Base-by-base conservation (phyloP, 2,888 invertebrate genomes). In the Stenchaetothrips biformis region DNA sequence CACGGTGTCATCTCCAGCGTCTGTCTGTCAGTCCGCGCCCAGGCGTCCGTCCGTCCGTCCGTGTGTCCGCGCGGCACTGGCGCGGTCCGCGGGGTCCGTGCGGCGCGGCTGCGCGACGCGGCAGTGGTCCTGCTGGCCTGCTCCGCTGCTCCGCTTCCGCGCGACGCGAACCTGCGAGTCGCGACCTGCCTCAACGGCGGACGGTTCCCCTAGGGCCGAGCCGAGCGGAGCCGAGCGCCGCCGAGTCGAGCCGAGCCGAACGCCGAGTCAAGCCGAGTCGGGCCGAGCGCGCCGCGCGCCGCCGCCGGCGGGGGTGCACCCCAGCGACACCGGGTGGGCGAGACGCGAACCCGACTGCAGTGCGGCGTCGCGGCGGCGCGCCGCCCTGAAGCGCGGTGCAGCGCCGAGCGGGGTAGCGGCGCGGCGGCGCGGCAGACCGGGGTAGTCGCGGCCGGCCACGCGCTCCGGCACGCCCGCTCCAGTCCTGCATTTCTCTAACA, bases 161-260 rank as follows among this genome's bases (percentile, higher is more conserved):
- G 67, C 67, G 37, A 37, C 37, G 67, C 67, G 25, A 37, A 74
- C 67, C 67, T 74, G 67, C 25, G 37, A 37, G 25, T 74, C 67
- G 25, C 25, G 67, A 74, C 67, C 67, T 74, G 67, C 67, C 67
- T 11, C 67, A 74, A 74, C 67, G n/a, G 53, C 67, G 67, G 67
- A 21, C 67, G 67, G 67, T 74, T 74, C 67, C 25, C 67, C 67
- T 74, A 74, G 67, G 67, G 67, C 67, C 67, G 67, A 74, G 25
- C 25, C 53, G 53, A 53, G 67, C 21, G 25, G 37, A 37, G 37
- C 4, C 37, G 37, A 37, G 37, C n/a, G n/a, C n/a, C n/a, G n/a
- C 37, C 37, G 37, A 37, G 37, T 37, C 37, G 37, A 37, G 37
- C 37, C 37, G 37, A 37, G 37, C 4, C 37, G 37, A 37, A n/a